These are phyloP conservation scores for Syngnathoides biaculeatus DNA, from an alignment of 2,113 vertebrate species.

Conservation along the genomic window DNA sequence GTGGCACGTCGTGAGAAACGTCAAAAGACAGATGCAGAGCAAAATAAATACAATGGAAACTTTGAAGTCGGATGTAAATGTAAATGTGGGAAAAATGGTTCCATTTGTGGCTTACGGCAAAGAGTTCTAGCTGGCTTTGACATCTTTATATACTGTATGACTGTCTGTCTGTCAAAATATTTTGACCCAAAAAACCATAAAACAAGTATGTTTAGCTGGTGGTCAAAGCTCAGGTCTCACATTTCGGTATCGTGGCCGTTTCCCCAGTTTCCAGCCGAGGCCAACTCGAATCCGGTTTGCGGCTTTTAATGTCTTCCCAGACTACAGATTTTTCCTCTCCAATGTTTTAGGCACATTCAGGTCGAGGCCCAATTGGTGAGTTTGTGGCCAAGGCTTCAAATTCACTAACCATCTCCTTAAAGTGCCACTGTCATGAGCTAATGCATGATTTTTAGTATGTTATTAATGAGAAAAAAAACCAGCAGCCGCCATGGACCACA, in stretches of 20 bases:
- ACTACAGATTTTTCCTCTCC: not conserved
- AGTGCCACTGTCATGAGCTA: too few species aligned
- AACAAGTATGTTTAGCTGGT: not conserved
- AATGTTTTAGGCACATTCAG: not conserved
- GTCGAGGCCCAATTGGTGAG: not conserved
- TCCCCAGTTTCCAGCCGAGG: not conserved
- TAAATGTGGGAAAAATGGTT: too few species aligned
- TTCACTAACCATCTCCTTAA: slow-evolving; percentile 34
- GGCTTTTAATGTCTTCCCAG: not conserved
- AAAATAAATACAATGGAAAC: too few species aligned
- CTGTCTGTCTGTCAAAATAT: not conserved
- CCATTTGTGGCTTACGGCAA: too few species aligned
- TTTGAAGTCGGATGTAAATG: too few species aligned
- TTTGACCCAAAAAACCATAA: not conserved
- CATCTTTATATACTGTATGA: not conserved
- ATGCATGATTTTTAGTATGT: too few species aligned
- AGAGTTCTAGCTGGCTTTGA: not conserved
- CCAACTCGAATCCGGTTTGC: not conserved
- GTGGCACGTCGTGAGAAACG: not conserved
- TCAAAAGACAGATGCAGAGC: not conserved
- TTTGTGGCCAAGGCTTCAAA: not conserved
- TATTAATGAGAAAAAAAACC: too few species aligned
- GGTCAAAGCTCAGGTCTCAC: not conserved
- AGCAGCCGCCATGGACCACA: too few species aligned
- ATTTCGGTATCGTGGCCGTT: not conserved